Evolutionary conservation across 2,113 vertebrate species (phyloP).

Genomic region (Nycticryphes semicollaris): DNA sequence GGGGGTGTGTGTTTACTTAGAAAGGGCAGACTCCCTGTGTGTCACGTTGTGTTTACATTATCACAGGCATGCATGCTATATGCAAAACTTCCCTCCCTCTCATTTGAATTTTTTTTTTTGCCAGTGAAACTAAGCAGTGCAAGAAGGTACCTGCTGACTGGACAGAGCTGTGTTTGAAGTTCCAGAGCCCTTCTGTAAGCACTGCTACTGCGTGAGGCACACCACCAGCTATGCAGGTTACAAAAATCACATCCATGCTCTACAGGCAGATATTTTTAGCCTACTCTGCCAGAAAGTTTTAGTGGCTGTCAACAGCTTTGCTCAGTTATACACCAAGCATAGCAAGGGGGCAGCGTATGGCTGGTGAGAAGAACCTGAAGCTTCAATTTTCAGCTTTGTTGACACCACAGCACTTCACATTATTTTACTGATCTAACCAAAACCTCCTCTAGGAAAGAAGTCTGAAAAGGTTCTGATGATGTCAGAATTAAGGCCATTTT

Average conservation of each 20-base stretch:
- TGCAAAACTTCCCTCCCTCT: constrained; percentile 2
- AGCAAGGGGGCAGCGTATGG: neutral
- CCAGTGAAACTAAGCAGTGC: neutral
- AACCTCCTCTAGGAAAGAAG: neutral
- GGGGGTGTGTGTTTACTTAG: neutral
- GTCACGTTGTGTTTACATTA: neutral
- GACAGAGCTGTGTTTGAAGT: fast-evolving
- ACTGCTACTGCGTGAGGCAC: neutral
- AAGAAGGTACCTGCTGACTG: fast-evolving
- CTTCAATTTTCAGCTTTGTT: neutral
- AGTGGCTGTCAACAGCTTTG: neutral
- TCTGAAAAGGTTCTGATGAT: neutral
- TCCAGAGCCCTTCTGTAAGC: neutral
- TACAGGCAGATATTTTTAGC: neutral
- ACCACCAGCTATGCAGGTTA: neutral
- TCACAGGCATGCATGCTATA: neutral
- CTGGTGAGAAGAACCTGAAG: neutral
- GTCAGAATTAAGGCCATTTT: neutral
- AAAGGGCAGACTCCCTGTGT: neutral
- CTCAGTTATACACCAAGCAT: neutral
- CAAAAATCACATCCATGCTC: neutral
- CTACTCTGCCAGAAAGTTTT: neutral
- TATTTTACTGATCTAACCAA: neutral
- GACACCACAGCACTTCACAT: neutral
- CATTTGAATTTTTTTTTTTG: neutral